Conservation (phyloP, 2,113 vertebrate genomes). For the Hemibagrus wyckioides region DNA sequence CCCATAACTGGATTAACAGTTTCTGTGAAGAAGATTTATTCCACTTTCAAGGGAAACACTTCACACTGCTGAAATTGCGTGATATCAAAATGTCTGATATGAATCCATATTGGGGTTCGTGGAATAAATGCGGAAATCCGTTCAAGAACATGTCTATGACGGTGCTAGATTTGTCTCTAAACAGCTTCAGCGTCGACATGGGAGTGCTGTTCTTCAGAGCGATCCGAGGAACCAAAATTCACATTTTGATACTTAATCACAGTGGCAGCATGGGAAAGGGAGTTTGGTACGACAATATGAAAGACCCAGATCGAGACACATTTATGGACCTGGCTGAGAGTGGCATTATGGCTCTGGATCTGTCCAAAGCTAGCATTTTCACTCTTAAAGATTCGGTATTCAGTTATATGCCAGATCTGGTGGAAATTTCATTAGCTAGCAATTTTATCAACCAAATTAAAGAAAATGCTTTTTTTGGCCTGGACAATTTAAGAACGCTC, state of each 20-base stretch:
- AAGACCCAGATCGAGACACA: slow-evolving; percentile 77
- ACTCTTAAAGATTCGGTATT: slow-evolving; percentile 72
- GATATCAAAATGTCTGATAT: slow-evolving; percentile 51
- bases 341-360: slow-evolving; percentile 65
- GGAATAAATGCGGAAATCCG: slow-evolving; percentile 79
- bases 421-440: slow-evolving; percentile 70
- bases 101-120: slow-evolving; percentile 58
- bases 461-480: slow-evolving; percentile 74
- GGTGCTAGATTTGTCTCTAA: slow-evolving; percentile 69
- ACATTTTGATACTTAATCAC: slow-evolving; percentile 54
- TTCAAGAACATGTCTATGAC: slow-evolving; percentile 75
- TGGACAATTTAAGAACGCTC: slow-evolving; percentile 71
- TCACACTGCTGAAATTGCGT: slow-evolving; percentile 68
- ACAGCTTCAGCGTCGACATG: slow-evolving; percentile 58
- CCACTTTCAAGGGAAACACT: slow-evolving; percentile 78
- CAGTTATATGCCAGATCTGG: slow-evolving; percentile 60
- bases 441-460: slow-evolving; percentile 84
- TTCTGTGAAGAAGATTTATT: slow-evolving; percentile 80
- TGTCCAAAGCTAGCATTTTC: slow-evolving; percentile 76
- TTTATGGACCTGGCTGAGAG: slow-evolving; percentile 78
- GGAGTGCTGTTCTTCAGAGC: slow-evolving; percentile 66
- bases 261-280: slow-evolving; percentile 70
- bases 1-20: slow-evolving; percentile 68
- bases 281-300: slow-evolving; percentile 74
- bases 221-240: slow-evolving; percentile 74